Conservation (phyloP, 92 coral and sea anemone genomes). For the Phenganax subtilis region DNA sequence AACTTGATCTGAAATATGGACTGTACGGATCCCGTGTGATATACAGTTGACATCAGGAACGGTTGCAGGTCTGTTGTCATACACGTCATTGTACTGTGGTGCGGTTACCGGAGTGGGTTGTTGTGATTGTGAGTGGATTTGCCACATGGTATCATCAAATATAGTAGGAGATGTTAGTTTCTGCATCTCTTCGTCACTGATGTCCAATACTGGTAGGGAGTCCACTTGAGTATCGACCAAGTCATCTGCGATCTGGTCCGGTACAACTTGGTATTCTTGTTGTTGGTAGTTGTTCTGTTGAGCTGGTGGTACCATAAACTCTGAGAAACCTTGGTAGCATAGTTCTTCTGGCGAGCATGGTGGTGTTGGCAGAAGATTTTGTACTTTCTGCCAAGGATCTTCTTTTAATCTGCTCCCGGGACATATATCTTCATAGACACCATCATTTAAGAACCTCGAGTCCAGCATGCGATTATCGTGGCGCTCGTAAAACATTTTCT, state of each 20-base stretch:
- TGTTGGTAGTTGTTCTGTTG: conserved; percentile 50
- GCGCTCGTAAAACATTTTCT: conserved; percentile 58
- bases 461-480: conserved; percentile 54
- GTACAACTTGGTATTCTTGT: conserved; percentile 85
- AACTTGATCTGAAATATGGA: conserved; percentile 44
- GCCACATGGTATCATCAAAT: conserved; percentile 82
- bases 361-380: conserved; percentile 82
- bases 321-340: conserved; percentile 50
- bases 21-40: conserved; percentile 42
- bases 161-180: conserved; percentile 78
- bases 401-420: conserved; percentile 59
- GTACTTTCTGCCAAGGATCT: conserved; percentile 68
- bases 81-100: conserved; percentile 45
- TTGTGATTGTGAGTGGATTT: conserved; percentile 15
- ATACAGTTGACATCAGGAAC: conserved; percentile 35
- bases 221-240: conserved; percentile 66
- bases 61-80: conserved; percentile 38
- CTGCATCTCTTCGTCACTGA: conserved; percentile 95
- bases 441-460: conserved; percentile 57
- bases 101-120: conserved; percentile 7
- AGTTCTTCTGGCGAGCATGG: conserved; percentile 92
- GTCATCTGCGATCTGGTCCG: conserved; percentile 82
- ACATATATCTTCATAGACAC: conserved; percentile 66
- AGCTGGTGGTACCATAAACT: conserved; percentile 44
- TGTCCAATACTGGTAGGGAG: conserved; percentile 59